Base-by-base conservation (phyloP, 92 coral and sea anemone genomes). In the Epizoanthus fatuus region DNA sequence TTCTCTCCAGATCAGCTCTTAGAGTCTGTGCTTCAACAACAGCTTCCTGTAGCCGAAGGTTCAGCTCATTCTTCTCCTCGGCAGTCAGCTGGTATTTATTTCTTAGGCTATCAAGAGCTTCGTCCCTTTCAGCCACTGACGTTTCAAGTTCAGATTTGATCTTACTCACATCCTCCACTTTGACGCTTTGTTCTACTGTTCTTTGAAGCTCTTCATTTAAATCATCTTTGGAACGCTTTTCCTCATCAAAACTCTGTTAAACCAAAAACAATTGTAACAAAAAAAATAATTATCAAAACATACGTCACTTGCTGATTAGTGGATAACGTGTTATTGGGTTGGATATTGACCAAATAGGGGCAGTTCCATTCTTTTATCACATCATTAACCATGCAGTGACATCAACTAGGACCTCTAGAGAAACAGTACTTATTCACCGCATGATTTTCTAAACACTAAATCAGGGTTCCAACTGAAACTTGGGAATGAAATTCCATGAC, bases 11-110 rank as follows among this genome's bases (percentile, higher is more conserved):
- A 77, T 95, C 98, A 39, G 83, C 86, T 74, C 90, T 92, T 11
- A 96, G 90, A 68, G 86, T 95, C 80, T 96, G 95, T 37, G 89
- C 80, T 76, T 94, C 95, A 44, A 75, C 79, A 17, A 93, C 70
- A 4, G 96, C 95, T 73, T 94, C 97, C 67, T 94, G 99, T 70
- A 96, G 84, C 63, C 85, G 91, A 13, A 94, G 81, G 63, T 96
- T 93, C 64, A 94, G 81, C 65, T 95, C 98, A 47, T 93, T 92
- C 11, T 90, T 91, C 55, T 95, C 96, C 69, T 91, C 86, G 51
- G 90, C 91, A 9, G 89, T 70, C 37, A 69, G 83, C 84, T 81
- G 90, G 64, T 82, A 65, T 55, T 92, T 95, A 29, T 86, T 84
- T 79, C 77, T 90, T n/a, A 96, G 70, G 64, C 16, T 88, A 16